These are phyloP conservation scores for Gadopsis bispinosus DNA, from an alignment of 2,797 vertebrate species.

Conservation along the genomic window DNA sequence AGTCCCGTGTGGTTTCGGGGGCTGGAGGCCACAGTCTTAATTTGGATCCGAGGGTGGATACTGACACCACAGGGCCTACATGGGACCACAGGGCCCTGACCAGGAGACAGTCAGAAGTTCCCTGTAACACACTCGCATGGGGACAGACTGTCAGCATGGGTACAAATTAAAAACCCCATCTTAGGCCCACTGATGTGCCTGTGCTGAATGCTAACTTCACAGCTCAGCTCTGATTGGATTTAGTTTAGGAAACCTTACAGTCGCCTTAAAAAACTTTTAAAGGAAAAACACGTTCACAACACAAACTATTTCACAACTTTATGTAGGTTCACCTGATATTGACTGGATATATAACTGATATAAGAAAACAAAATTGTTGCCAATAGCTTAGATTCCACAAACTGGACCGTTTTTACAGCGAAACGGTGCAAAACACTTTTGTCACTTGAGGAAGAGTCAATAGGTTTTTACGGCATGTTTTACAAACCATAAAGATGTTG, in stretches of 20 bases:
- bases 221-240: background rate
- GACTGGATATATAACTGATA: background rate
- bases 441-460: no score
- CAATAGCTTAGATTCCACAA: background rate
- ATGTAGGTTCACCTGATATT: rapidly evolving
- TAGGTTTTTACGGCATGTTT: background rate
- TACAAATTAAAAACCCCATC: constrained; percentile 36
- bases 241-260: background rate
- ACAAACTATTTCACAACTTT: background rate
- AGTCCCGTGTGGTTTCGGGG: constrained; percentile 66
- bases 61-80: constrained; percentile 62
- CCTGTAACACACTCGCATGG: constrained; percentile 19
- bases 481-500: background rate
- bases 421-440: background rate
- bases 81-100: constrained; percentile 24
- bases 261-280: rapidly evolving
- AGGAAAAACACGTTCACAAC: no score
- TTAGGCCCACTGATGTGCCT: background rate
- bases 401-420: background rate
- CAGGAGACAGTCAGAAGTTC: constrained; percentile 47
- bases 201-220: background rate
- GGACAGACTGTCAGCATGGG: constrained; percentile 11
- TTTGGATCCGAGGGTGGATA: constrained; percentile 71
- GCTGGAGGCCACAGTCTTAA: constrained; percentile 58
- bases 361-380: background rate